A percentile compares a stretch with the other conserved stretches of the same genome.
Conservation (phyloP, 2,113 vertebrate species). For the Clinocottus analis region DNA sequence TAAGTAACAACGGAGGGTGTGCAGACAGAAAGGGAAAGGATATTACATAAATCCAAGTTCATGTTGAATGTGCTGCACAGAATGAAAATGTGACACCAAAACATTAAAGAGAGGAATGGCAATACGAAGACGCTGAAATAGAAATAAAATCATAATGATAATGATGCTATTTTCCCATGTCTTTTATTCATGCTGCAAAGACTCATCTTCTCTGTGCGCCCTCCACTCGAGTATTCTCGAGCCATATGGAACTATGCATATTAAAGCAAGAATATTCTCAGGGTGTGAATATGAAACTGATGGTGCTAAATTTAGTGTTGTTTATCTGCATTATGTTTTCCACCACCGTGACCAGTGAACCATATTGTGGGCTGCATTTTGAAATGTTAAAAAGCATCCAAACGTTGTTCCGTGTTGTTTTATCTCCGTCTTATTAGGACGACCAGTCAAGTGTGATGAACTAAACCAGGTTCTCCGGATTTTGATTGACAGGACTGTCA, state of each 20-base stretch:
- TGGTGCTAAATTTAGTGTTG: conserved; percentile 29
- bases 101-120: conserved; percentile 37
- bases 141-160: conserved; percentile 48
- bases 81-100: conserved; percentile 20
- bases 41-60: conserved; percentile 25
- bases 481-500: background rate
- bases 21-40: background rate
- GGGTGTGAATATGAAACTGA: conserved; percentile 46
- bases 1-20: background rate
- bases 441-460: background rate
- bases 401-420: background rate
- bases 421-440: background rate
- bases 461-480: background rate
- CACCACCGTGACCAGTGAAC: conserved; percentile 12
- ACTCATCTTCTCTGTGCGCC: conserved; percentile 35
- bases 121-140: conserved; percentile 18
- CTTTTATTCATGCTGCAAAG: conserved; percentile 46
- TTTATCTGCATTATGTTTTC: conserved; percentile 41
- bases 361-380: conserved; percentile 17
- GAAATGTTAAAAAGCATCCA: conserved; percentile 3
- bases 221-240: conserved; percentile 30
- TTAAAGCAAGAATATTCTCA: conserved; percentile 40
- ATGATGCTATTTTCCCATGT: conserved; percentile 46
- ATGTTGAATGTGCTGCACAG: conserved; percentile 13
- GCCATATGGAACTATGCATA: conserved; percentile 48